Evolutionary conservation across 2,888 invertebrate genomes (phyloP).

Genomic region (Neoitamus cyanurus): DNA sequence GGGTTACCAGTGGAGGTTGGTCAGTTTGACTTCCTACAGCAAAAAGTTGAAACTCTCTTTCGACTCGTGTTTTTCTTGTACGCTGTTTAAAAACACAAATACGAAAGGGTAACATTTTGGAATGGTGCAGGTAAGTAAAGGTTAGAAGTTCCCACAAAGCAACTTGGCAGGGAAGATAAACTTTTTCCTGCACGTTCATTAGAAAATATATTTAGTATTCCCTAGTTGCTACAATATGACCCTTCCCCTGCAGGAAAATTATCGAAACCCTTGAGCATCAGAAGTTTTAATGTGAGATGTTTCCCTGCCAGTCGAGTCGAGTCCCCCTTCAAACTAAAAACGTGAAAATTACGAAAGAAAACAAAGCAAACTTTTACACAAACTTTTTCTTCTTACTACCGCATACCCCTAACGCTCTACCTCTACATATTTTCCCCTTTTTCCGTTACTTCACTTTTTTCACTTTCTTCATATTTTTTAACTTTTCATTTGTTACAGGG

Average conservation of each 20-base stretch:
- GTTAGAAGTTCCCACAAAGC: not conserved
- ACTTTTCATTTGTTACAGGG: constrained; percentile 1
- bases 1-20: not conserved
- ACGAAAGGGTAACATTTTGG: not conserved
- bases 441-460: not conserved
- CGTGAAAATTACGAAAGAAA: constrained; percentile 7
- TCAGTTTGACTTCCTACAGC: not conserved
- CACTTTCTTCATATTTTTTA: not conserved
- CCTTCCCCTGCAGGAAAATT: not conserved
- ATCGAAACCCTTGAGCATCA: not conserved
- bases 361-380: constrained; percentile 7
- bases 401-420: not conserved
- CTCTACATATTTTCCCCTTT: not conserved
- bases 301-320: not conserved
- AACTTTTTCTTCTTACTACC: not conserved
- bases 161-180: not conserved
- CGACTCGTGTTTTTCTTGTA: not conserved
- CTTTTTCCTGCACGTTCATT: not conserved
- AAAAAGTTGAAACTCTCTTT: not conserved
- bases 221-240: not conserved
- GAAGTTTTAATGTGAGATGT: constrained; percentile 7
- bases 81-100: not conserved
- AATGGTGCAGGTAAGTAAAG: not conserved
- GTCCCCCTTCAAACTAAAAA: not conserved
- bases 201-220: not conserved